A percentile compares a stretch with the other conserved stretches of the same genome.
Evolutionary conservation across 2,888 invertebrate species (phyloP).

Genomic region (Luperina nickerlii): DNA sequence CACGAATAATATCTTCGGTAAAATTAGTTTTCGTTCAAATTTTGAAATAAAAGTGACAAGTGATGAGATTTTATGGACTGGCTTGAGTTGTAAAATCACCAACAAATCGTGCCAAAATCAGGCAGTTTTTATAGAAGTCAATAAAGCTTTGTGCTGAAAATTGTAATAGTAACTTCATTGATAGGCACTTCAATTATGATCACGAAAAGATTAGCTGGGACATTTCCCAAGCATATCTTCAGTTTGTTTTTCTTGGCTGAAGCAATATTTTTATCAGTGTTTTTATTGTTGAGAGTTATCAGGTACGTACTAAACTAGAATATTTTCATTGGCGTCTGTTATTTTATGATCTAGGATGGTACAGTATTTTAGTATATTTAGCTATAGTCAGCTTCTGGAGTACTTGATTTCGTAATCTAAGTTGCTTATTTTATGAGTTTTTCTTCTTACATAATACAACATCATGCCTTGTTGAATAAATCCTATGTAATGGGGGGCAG

Average conservation of each 20-base stretch:
- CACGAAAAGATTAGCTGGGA: constrained; percentile 29
- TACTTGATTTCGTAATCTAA: not conserved
- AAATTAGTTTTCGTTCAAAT: constrained; percentile 2
- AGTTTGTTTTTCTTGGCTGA: constrained; percentile 31
- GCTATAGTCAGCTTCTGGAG: not conserved
- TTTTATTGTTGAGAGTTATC: constrained; percentile 31
- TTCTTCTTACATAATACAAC: not conserved
- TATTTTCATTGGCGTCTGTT: constrained; percentile 11
- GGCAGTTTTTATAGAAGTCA: constrained; percentile 42
- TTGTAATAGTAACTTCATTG: constrained; percentile 52
- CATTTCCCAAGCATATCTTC: constrained; percentile 16
- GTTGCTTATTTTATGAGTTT: not conserved
- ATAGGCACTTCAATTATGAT: constrained; percentile 37
- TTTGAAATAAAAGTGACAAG: constrained; percentile 17
- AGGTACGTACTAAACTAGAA: constrained; percentile 18
- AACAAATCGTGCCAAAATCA: constrained; percentile 41
- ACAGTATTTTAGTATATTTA: not conserved
- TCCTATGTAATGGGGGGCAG: no score
- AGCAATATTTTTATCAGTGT: constrained; percentile 5
- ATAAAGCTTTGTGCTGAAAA: constrained; percentile 45
- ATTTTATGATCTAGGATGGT: not conserved
- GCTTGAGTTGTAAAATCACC: constrained; percentile 37
- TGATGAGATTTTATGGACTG: constrained; percentile 49
- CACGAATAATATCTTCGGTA: not conserved
- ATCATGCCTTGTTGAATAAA: no score